Evolutionary conservation across 2,113 vertebrate genomes (phyloP).

Genomic region (Hyla sarda): DNA sequence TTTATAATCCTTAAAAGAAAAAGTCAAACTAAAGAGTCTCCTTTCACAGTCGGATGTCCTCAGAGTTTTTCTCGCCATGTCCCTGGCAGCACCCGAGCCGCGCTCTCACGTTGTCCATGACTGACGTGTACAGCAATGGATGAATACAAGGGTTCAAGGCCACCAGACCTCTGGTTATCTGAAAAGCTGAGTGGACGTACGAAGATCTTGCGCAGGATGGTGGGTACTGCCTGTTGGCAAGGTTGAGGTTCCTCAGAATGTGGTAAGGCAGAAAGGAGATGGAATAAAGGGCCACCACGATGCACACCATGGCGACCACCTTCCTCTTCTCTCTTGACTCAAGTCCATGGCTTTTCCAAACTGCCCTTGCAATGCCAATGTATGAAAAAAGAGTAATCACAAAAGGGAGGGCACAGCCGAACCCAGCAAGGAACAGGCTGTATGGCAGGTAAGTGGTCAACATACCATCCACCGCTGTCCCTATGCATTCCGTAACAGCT

Average conservation of each 20-base stretch:
- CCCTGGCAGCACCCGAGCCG: conserved; percentile 63
- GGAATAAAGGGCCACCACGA: conserved; percentile 72
- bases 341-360: conserved; percentile 71
- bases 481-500: conserved; percentile 62
- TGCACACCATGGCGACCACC: conserved; percentile 71
- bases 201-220: fast-evolving
- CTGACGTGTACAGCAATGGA: conserved; percentile 79
- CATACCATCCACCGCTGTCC: fast-evolving
- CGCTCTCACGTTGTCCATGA: conserved; percentile 73
- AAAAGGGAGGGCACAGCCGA: conserved; percentile 79
- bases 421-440: conserved; percentile 66
- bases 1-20: too few relatives aligned
- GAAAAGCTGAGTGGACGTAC: conserved; percentile 65
- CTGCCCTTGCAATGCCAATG: conserved; percentile 64
- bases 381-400: conserved; percentile 76
- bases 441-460: conserved; percentile 64
- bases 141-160: conserved; percentile 84
- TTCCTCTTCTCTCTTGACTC: conserved; percentile 71
- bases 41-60: not conserved
- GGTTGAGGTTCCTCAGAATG: conserved; percentile 66
- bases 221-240: not conserved
- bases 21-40: too few relatives aligned
- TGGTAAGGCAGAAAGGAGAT: conserved; percentile 84
- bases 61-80: not conserved
- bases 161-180: conserved; percentile 75